Conservation (phyloP, 1,140 invertebrate genomes). For the Tetragonula clypearis region DNA sequence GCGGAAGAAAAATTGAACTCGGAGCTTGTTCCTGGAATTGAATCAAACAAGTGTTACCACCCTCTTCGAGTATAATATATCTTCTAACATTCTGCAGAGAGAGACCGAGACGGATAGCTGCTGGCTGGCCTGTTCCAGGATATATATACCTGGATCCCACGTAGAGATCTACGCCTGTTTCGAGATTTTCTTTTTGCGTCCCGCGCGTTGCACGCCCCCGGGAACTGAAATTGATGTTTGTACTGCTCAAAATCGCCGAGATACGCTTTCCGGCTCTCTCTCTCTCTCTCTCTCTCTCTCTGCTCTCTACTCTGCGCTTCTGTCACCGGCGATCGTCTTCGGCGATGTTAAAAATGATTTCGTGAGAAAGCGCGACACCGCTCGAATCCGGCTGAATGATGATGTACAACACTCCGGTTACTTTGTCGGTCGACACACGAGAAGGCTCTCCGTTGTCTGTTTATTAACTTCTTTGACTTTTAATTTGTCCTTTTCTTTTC, state of each 20-base stretch:
- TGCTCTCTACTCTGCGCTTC: no score
- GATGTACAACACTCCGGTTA: background rate
- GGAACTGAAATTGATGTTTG: constrained; percentile 60
- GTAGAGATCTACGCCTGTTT: constrained; percentile 53
- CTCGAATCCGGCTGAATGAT: constrained; percentile 1
- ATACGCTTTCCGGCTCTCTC: constrained; percentile 23
- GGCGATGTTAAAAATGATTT: constrained; percentile 42
- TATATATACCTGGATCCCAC: constrained; percentile 71
- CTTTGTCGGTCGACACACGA: background rate
- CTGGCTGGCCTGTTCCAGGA: constrained; percentile 57
- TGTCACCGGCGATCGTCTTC: background rate
- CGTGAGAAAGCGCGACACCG: background rate
- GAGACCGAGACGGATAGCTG: constrained; percentile 72
- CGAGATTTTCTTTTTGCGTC: constrained; percentile 59
- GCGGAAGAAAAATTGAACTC: constrained; percentile 73
- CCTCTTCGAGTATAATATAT: constrained; percentile 73
- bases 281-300: background rate
- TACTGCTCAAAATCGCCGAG: constrained; percentile 53
- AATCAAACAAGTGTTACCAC: constrained; percentile 79
- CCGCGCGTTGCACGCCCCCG: constrained; percentile 44
- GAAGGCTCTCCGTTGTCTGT: background rate
- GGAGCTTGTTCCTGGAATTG: constrained; percentile 73
- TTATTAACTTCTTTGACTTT: background rate
- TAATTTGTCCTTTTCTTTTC: background rate
- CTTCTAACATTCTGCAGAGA: constrained; percentile 64